Conservation (phyloP, 2,113 vertebrate genomes). For the Xiphophorus maculatus region DNA sequence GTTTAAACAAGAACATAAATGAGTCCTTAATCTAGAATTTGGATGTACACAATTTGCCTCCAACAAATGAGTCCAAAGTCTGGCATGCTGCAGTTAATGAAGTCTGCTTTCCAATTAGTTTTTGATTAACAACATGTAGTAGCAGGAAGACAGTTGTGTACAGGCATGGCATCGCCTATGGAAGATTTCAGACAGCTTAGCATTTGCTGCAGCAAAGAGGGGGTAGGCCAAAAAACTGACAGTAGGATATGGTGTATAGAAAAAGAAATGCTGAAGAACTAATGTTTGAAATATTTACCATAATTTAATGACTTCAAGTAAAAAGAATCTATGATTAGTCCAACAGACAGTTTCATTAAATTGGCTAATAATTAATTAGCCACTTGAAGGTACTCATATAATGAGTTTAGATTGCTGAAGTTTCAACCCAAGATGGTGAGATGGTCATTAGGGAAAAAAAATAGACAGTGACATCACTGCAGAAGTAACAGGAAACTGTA, state of each 20-base stretch:
- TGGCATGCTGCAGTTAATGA: neutral
- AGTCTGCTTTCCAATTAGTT: neutral
- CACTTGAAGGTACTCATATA: no score
- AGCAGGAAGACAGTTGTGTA: neutral
- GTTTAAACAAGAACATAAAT: constrained; percentile 22
- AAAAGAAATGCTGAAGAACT: neutral
- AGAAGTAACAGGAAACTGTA: no score
- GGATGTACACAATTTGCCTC: constrained; percentile 3
- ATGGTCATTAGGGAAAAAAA: no score
- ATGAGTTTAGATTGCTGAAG: no score
- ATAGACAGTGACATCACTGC: no score
- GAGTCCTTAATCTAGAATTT: constrained; percentile 11
- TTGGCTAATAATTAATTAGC: no score
- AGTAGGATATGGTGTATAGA: neutral
- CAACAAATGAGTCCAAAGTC: neutral
- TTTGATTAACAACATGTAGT: neutral
- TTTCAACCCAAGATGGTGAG: no score
- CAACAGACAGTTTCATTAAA: no score
- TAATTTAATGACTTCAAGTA: neutral
- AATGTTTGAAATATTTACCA: neutral
- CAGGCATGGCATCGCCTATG: neutral
- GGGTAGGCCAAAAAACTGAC: neutral
- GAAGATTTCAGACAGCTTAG: constrained; percentile 34
- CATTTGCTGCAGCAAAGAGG: neutral
- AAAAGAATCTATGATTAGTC: neutral